Evolutionary conservation across 2,113 vertebrate genomes (phyloP), one percentile per base, ranked within the genome.

Genomic region (Hemiscyllium ocellatum): DNA sequence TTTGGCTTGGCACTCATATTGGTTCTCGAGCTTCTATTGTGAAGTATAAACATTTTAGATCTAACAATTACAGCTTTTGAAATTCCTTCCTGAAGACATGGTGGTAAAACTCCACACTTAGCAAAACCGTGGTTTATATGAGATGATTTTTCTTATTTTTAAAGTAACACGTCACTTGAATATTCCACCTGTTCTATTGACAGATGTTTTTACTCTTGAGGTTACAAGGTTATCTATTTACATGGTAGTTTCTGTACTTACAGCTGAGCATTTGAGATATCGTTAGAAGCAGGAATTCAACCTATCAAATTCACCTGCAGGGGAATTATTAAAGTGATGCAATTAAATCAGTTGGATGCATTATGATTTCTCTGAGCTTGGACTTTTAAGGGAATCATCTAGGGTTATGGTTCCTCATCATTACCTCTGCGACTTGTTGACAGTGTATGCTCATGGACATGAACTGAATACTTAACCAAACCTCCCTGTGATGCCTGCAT

Each of bases 1-100:
- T 95, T 72, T 95, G 66, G 69, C 66, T 94, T 94, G 93, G 93
- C 93, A 94, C 22, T 70, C 42, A 47, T 42, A 70, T 94, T 69
- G 8, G 8, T 68, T 50, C 66, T 24, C 66, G 42, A 70, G 66
- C 93, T 94, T 94, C 93, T 94, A 68, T 94, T 94, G 37, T 70
- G 68, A 69, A 94, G 37, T 70, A 94, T 94, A 94, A 94, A 72
- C 93, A 70, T 94, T 19, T 47, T 37, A 20, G 66, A 69, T 70
- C 37, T 47, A 94, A 94, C 68, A 94, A 68, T 42, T 70, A 70
- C 37, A 65, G n/a, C 93, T 70, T 68, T 94, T 94, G 61, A 70
- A 94, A 94, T 50, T 24, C 66, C 70, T 69, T 94, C 93, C 93
- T 94, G 37, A 69, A 70, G 65, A 94, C n/a, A 22, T 15, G 19